These are phyloP conservation scores for Uropsilus gracilis DNA, from an alignment of 2,113 vertebrate genomes.

Conservation along the genomic window DNA sequence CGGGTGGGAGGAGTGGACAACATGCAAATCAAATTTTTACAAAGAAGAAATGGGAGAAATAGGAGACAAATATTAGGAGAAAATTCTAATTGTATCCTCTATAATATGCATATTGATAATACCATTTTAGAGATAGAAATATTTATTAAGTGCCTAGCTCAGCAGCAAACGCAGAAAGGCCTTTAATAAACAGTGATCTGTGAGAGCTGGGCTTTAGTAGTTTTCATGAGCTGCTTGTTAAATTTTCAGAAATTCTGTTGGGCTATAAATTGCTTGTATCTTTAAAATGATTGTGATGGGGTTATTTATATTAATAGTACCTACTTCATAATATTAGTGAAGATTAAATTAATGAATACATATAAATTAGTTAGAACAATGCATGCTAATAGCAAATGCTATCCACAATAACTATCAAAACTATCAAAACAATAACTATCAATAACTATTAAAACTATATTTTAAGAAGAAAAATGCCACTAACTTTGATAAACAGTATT, in stretches of 20 bases:
- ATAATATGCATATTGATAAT: background rate
- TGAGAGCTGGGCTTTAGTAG: background rate
- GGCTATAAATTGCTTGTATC: background rate
- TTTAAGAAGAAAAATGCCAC: background rate
- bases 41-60: background rate
- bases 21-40: background rate
- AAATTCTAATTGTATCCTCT: background rate
- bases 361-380: background rate
- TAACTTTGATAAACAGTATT: background rate
- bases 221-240: background rate
- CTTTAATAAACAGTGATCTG: background rate
- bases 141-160: background rate
- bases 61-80: background rate
- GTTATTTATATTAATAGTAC: background rate
- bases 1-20: background rate
- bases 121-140: background rate
- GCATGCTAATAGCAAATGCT: background rate
- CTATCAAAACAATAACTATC: background rate
- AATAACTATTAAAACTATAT: background rate
- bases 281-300: conserved; percentile 1
- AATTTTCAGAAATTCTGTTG: conserved; percentile 11
- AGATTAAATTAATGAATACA: background rate
- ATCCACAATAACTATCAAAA: background rate
- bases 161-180: background rate
- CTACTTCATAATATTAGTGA: background rate